Base-by-base conservation (phyloP, 2,113 vertebrate species). In the Psittacus erithacus region DNA sequence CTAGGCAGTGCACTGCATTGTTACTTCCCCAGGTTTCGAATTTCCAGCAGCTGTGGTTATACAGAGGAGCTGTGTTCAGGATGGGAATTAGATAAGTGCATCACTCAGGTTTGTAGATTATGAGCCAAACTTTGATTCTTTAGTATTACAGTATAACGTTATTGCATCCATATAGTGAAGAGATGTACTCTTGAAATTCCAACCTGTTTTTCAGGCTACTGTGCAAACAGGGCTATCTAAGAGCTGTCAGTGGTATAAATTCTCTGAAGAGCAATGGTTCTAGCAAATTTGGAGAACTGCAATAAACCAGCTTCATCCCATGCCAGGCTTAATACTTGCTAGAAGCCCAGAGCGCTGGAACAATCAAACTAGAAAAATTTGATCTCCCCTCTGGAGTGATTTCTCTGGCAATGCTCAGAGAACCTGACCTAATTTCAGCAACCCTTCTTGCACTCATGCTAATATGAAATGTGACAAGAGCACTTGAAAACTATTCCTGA, bases 401-500 rank as follows among this genome's bases (percentile, higher is more conserved):
- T 92, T 94, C n/a, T 43, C 86, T 93, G 70, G 69, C 23, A 67
- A 78, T 68, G 65, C 68, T 93, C 13, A 6, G 47, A 80, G 63
- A 92, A 81, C 63, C 78, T 82, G 75, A 81, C 69, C 74, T 92
- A 75, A 69, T 87, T 82, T 74, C 71, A 91, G 33, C 55, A 90
- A 31, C 69, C 11, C 25, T 87, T 86, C 64, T 89, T 71, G 14
- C 39, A 75, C 55, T 81, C 9, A 3, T 38, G 46, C 75, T 89
- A 74, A 71, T 78, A 87, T 65, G 62, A 81, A 90, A 92, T 71
- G 73, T 82, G 82, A 95, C 24, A 93, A 92, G 35, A 90, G 38
- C 39, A 60, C 64, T 96, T 85, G 76, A 77, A 92, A 85, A 38
- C 10, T 53, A 39, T 57, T 77, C 41, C 49, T 74, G 67, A 87